A percentile compares a stretch with the other conserved stretches of the same genome.
These are phyloP conservation scores for Turritopsis rubra DNA, from an alignment of 30 jellyfish, hydroid and myxozoan species.

Conservation along the genomic window DNA sequence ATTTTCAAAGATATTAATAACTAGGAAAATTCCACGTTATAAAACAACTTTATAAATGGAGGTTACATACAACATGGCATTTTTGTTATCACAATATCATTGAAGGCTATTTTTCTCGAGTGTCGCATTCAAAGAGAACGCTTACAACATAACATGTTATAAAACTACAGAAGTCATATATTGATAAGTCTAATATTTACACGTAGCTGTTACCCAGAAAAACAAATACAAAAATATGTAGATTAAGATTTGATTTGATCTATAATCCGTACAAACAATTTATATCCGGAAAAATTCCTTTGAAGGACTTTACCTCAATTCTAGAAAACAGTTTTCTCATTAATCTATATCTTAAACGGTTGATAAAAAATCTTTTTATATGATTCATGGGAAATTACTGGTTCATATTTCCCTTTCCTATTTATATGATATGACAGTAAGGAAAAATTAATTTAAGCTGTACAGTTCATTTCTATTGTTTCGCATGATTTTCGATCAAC, in stretches of 20 bases:
- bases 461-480: too few relatives aligned
- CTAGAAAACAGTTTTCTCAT: neutral
- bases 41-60: too few relatives aligned
- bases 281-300: neutral
- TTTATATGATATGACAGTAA: neutral
- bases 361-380: neutral
- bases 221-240: neutral
- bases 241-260: neutral
- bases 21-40: too few relatives aligned
- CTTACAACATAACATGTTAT: neutral
- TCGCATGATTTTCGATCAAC: too few relatives aligned
- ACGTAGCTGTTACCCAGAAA: neutral
- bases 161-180: neutral
- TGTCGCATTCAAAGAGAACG: too few relatives aligned
- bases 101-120: too few relatives aligned
- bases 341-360: neutral
- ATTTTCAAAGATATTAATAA: neutral
- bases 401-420: neutral
- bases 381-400: neutral
- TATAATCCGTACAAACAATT: neutral
- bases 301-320: neutral
- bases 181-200: neutral
- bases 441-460: neutral
- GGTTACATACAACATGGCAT: too few relatives aligned
- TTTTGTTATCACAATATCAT: too few relatives aligned